phyloP scores from a whole-genome alignment of 2,113 vertebrate genomes.

The Zeus faber region DNA sequence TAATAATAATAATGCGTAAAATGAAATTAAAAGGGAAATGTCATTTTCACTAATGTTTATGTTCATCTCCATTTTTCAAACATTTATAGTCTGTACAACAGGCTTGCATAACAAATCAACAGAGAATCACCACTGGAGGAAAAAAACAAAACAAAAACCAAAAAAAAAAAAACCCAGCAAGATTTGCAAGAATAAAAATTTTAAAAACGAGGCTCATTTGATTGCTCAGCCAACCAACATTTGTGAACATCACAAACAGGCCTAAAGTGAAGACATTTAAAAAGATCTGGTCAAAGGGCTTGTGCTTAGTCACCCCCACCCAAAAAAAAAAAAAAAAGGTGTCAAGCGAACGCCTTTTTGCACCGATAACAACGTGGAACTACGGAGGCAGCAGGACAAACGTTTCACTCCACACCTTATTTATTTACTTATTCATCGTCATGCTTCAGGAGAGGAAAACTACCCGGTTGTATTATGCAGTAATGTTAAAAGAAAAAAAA shows the following conservation, averaged over 20 bases:
- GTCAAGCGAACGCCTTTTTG: conserved; percentile 6
- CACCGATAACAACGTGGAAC: conserved; percentile 8
- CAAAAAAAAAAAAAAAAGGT: conserved; percentile 16
- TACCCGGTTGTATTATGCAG: no score
- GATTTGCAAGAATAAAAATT: conserved; percentile 23
- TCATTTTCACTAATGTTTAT: conserved; percentile 16
- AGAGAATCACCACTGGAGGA: conserved; percentile 45
- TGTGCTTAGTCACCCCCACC: conserved; percentile 62
- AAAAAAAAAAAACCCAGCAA: conserved; percentile 44
- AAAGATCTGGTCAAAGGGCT: conserved; percentile 37
- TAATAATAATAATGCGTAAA: conserved; percentile 21
- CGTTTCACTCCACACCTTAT: conserved; percentile 37
- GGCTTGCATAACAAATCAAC: conserved; percentile 50
- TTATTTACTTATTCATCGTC: conserved; percentile 34
- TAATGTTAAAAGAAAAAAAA: background rate
- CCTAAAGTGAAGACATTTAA: conserved; percentile 37
- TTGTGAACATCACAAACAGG: conserved; percentile 37
- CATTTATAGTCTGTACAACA: conserved; percentile 61
- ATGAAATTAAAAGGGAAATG: conserved; percentile 40
- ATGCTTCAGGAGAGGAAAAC: conserved; percentile 38
- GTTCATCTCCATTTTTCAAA: conserved; percentile 49
- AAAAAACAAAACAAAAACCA: conserved; percentile 47
- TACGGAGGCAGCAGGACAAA: conserved; percentile 37
- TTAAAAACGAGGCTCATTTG: conserved; percentile 47
- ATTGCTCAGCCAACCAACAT: conserved; percentile 25